A percentile compares a stretch with the other conserved stretches of the same genome.
Evolutionary conservation across 2,113 vertebrate species (phyloP).

Genomic region (Crocuta crocuta): DNA sequence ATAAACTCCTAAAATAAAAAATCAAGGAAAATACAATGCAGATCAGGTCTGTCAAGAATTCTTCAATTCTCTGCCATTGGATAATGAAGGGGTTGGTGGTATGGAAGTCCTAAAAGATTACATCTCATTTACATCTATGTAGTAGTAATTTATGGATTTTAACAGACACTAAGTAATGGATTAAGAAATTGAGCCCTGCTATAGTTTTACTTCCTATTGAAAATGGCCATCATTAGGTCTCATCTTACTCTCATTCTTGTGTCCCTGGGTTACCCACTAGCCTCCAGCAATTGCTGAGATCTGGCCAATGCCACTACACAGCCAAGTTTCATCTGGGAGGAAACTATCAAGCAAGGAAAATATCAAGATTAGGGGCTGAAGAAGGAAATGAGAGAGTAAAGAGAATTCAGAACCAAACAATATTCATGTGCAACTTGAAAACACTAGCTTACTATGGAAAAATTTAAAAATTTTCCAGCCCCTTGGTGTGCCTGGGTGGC

Average conservation of each 20-base stretch:
- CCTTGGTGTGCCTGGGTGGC: too few species aligned
- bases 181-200: not conserved
- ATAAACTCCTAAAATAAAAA: not conserved
- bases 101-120: not conserved
- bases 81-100: not conserved
- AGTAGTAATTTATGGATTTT: not conserved
- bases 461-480: not conserved
- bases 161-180: not conserved
- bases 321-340: not conserved
- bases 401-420: not conserved
- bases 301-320: not conserved
- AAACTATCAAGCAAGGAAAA: not conserved
- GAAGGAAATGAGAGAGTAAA: not conserved
- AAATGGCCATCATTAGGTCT: not conserved
- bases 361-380: not conserved
- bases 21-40: not conserved
- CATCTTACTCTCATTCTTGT: not conserved
- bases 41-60: not conserved
- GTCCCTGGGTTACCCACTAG: not conserved
- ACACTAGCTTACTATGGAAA: not conserved
- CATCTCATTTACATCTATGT: not conserved
- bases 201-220: not conserved
- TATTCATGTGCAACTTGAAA: not conserved
- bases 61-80: not conserved
- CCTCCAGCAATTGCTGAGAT: not conserved